Percentiles rank a stretch among this genome's conserved stretches.
Evolutionary conservation across 1,140 invertebrate genomes (phyloP).

Genomic region (Apis laboriosa): DNA sequence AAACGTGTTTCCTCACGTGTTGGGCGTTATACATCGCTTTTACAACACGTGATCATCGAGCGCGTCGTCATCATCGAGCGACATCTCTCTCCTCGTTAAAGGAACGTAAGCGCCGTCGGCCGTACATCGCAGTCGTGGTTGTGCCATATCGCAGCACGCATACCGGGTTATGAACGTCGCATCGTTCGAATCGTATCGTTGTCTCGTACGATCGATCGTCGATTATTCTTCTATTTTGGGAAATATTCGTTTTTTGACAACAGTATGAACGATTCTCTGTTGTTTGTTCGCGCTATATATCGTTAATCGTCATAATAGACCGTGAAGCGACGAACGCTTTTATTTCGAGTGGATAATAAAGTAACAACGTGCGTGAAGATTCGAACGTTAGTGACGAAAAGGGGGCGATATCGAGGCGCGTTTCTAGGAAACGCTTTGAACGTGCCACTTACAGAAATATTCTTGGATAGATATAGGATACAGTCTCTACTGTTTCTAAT

Average conservation of each 20-base stretch:
- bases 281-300: not conserved
- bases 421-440: constrained; percentile 16
- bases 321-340: not conserved
- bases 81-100: constrained; percentile 58
- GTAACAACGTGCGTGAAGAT: not conserved
- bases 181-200: not conserved
- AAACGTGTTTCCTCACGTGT: constrained; percentile 70
- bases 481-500: not conserved
- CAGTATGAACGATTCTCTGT: not conserved
- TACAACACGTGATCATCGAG: constrained; percentile 63
- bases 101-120: constrained; percentile 53
- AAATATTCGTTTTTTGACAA: not conserved
- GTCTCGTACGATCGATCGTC: not conserved
- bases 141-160: constrained; percentile 54
- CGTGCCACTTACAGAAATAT: not conserved
- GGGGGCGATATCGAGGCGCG: not conserved
- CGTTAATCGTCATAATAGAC: not conserved
- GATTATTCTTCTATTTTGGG: no score
- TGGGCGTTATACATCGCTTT: constrained; percentile 66
- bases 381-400: not conserved
- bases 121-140: constrained; percentile 52
- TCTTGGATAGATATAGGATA: not conserved
- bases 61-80: constrained; percentile 41
- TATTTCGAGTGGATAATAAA: not conserved
- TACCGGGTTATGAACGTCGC: not conserved